A percentile compares a stretch with the other conserved stretches of the same genome.
Conservation (phyloP, 1,140 invertebrate genomes). For the Eriocheir sinensis region DNA sequence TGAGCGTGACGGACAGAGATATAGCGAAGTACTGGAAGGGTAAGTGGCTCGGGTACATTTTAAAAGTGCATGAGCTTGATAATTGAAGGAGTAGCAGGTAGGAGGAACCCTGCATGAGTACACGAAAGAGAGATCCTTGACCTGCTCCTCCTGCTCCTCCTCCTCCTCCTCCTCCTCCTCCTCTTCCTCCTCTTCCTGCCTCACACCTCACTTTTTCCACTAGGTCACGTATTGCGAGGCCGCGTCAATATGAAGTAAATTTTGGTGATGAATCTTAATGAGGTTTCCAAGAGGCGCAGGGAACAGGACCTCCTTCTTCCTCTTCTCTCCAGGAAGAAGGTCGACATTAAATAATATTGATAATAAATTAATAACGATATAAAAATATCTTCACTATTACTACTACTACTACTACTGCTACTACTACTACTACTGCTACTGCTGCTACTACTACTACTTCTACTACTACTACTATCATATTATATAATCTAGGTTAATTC, state of each 20-base stretch:
- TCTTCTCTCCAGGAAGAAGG: background rate
- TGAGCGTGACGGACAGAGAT: too few species aligned
- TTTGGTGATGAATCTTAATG: constrained; percentile 7
- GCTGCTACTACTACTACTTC: background rate
- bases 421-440: constrained; percentile 33
- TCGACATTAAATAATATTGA: background rate
- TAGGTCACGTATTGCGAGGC: background rate
- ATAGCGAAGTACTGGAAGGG: too few species aligned
- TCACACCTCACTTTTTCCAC: background rate
- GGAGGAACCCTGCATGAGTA: background rate
- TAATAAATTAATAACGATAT: background rate
- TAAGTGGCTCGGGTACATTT: too few species aligned
- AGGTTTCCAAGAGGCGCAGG: background rate
- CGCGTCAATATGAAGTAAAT: background rate
- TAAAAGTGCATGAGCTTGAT: too few species aligned
- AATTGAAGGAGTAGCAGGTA: too few species aligned
- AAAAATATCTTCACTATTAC: background rate
- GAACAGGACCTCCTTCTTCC: background rate
- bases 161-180: background rate
- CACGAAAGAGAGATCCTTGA: background rate
- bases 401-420: constrained; percentile 23
- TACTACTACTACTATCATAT: background rate
- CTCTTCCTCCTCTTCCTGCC: background rate
- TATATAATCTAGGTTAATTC: too few species aligned
- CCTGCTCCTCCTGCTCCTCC: background rate